Evolutionary conservation across 1,140 invertebrate species (phyloP).

Genomic region (Meloidogyne hapla): DNA sequence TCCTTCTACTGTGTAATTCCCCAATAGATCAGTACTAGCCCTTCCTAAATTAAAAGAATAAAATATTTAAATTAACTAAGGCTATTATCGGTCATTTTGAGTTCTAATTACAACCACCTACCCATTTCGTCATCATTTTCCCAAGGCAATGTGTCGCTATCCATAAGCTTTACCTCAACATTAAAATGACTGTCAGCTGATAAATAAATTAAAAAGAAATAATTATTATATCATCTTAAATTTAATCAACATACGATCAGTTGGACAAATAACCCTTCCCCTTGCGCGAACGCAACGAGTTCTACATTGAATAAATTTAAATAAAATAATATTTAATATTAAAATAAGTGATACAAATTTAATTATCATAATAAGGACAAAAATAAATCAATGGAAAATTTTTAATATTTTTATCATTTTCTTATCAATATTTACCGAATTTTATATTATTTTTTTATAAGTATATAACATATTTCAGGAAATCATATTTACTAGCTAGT

Average conservation of each 20-base stretch:
- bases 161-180: constrained; percentile 25
- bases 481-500: no score
- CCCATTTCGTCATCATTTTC: constrained; percentile 29
- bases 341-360: constrained; percentile 10
- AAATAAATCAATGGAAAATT: background rate
- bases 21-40: constrained; percentile 16
- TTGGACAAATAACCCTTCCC: constrained; percentile 25
- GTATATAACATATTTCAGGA: no score
- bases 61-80: background rate
- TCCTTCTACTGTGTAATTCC: constrained; percentile 21
- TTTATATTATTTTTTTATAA: no score
- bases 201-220: background rate
- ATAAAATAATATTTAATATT: constrained; percentile 2
- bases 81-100: no score
- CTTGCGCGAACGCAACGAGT: constrained; percentile 13
- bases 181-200: constrained; percentile 29
- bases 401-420: background rate
- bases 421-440: no score
- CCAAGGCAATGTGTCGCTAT: constrained; percentile 24
- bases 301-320: background rate
- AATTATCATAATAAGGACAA: background rate
- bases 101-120: no score
- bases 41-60: background rate
- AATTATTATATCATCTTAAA: background rate
- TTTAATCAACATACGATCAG: constrained; percentile 15